Conservation (phyloP, 2,888 invertebrate genomes). For the Toxonevra muliebris region DNA sequence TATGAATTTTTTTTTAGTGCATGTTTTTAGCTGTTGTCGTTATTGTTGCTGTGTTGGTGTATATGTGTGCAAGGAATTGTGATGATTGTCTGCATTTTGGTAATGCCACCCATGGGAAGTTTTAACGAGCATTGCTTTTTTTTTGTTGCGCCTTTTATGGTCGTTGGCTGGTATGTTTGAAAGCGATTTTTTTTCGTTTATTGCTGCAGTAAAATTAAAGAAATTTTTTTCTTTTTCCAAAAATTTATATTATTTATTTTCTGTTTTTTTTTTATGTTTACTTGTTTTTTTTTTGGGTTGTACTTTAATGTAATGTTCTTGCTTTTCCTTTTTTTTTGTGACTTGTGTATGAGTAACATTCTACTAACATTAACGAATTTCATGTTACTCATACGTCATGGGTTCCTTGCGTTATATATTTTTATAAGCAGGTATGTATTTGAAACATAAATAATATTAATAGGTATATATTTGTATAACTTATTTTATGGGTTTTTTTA, state of each 20-base stretch:
- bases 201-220: background rate
- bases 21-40: background rate
- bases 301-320: background rate
- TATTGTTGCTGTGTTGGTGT: background rate
- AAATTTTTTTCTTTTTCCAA: background rate
- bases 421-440: no score
- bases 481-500: no score
- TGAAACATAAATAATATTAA: no score
- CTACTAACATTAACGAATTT: no score
- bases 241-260: background rate
- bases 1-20: background rate
- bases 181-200: background rate
- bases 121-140: background rate
- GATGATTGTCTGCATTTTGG: slow-evolving; percentile 1
- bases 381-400: no score
- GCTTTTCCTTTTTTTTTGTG: no score
- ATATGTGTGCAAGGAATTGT: background rate
- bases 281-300: background rate
- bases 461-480: no score
- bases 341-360: no score
- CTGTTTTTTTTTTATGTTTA: background rate
- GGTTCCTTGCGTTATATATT: no score
- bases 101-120: background rate
- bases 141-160: background rate
- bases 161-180: background rate